phyloP scores from a whole-genome alignment of 1,140 invertebrate species.

The Aphidius ervi region DNA sequence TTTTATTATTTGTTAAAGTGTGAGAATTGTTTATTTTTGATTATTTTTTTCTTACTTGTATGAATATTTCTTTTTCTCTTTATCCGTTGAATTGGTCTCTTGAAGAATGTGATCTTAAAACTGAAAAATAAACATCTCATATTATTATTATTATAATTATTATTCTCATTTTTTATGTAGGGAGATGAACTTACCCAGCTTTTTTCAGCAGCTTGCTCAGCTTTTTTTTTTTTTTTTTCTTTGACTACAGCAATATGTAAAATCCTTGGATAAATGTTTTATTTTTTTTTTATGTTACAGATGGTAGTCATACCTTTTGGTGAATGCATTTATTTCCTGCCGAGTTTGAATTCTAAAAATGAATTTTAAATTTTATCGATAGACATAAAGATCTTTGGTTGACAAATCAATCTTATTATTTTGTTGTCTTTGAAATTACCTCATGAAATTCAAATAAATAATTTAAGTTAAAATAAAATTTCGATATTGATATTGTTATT shows the following conservation, averaged over 20 bases:
- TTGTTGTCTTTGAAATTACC: too few relatives aligned
- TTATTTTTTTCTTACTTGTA: not conserved
- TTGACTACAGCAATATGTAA: not conserved
- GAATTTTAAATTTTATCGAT: not conserved
- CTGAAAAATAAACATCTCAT: not conserved
- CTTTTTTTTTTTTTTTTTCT: conserved; percentile 11
- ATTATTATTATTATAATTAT: not conserved
- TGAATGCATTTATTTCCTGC: not conserved
- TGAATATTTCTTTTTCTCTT: not conserved
- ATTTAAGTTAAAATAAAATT: too few relatives aligned
- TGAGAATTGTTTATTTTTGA: conserved; percentile 1
- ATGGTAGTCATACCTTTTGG: conserved; percentile 5
- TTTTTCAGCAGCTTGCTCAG: not conserved
- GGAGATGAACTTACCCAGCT: conserved; percentile 4
- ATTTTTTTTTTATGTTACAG: not conserved
- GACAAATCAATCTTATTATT: too few relatives aligned
- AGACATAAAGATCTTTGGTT: too few relatives aligned
- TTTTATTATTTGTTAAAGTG: too few relatives aligned
- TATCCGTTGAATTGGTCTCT: not conserved
- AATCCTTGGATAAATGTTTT: not conserved
- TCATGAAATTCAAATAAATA: too few relatives aligned
- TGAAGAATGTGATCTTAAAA: not conserved
- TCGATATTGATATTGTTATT: too few relatives aligned
- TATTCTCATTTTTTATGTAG: not conserved
- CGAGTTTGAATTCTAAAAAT: not conserved